Evolutionary conservation across 2,888 invertebrate species (phyloP).

Genomic region (Drosophila demipolita): DNA sequence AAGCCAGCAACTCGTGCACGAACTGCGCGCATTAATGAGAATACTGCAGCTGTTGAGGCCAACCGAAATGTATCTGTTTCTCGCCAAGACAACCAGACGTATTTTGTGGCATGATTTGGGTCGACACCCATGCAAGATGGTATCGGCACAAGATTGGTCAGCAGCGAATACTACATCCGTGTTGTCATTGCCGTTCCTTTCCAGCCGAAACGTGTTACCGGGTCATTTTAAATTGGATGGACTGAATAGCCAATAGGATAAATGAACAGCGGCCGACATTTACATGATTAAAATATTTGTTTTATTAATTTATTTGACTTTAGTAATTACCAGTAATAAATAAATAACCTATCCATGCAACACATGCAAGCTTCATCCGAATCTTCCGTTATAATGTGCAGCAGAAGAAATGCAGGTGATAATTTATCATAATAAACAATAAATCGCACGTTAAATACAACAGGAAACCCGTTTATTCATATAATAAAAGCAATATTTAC

Average conservation of each 20-base stretch:
- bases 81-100: constrained; percentile 2
- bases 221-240: neutral
- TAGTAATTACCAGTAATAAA: no score
- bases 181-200: neutral
- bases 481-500: neutral
- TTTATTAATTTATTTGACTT: neutral
- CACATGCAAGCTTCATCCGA: neutral
- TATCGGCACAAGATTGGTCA: constrained; percentile 1
- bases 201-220: neutral
- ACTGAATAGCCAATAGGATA: neutral
- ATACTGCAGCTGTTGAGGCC: neutral
- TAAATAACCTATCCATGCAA: no score
- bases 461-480: neutral
- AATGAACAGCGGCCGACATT: neutral
- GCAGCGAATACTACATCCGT: neutral
- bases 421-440: neutral
- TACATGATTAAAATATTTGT: neutral
- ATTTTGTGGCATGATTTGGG: constrained; percentile 4
- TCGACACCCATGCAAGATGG: constrained; percentile 1
- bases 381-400: neutral
- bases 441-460: neutral
- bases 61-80: constrained; percentile 4
- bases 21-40: constrained; percentile 1
- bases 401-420: neutral
- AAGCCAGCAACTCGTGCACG: constrained; percentile 1